A percentile compares a stretch with the other conserved stretches of the same genome.
Evolutionary conservation across 2,797 vertebrate species (phyloP).

Genomic region (Sebastes hubbsi): DNA sequence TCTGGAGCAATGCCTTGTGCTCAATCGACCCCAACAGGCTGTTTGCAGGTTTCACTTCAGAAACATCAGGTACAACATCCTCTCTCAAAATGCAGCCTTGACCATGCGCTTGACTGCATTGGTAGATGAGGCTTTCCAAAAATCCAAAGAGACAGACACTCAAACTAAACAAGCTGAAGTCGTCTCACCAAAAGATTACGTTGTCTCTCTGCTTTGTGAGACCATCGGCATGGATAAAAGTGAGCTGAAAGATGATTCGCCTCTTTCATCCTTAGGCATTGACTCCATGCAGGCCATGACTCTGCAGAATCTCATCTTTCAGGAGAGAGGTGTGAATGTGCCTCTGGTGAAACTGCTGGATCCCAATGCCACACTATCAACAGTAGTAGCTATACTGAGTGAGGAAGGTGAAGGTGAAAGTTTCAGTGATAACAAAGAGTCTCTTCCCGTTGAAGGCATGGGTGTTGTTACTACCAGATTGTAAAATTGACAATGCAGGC

Average conservation of each 20-base stretch:
- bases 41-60: slow-evolving; percentile 84
- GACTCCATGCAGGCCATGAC: slow-evolving; percentile 93
- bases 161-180: slow-evolving; percentile 1
- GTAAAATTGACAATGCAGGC: slow-evolving; percentile 26
- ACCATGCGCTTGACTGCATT: slow-evolving; percentile 68
- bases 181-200: slow-evolving; percentile 75
- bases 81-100: slow-evolving; percentile 74
- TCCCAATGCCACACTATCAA: slow-evolving; percentile 81
- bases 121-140: slow-evolving; percentile 65
- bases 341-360: slow-evolving; percentile 86
- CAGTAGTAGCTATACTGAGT: slow-evolving; percentile 72
- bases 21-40: slow-evolving; percentile 84
- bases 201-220: slow-evolving; percentile 77
- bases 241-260: slow-evolving; percentile 77
- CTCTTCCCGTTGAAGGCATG: background rate
- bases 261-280: slow-evolving; percentile 80
- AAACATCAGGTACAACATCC: slow-evolving; percentile 66
- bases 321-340: slow-evolving; percentile 80
- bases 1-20: slow-evolving; percentile 82
- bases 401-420: slow-evolving; percentile 25
- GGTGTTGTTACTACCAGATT: slow-evolving; percentile 47
- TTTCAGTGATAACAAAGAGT: background rate
- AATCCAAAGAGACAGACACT: slow-evolving; percentile 16
- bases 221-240: slow-evolving; percentile 59
- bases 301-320: slow-evolving; percentile 85